Evolutionary conservation across 2,888 invertebrate genomes (phyloP), one percentile per base, ranked within the genome.

Genomic region (Andrena dorsata): DNA sequence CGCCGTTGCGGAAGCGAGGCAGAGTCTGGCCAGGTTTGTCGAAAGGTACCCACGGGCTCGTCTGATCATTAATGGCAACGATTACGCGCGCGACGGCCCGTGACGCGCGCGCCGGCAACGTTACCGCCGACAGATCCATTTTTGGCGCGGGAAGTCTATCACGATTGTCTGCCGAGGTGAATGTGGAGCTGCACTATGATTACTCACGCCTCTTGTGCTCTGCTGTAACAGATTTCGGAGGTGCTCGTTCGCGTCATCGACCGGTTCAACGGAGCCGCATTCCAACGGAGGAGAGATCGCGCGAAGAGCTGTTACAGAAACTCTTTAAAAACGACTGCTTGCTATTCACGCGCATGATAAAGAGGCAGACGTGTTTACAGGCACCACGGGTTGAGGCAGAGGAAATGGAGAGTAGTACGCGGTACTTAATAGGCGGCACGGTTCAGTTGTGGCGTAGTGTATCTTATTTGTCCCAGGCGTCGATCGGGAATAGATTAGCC

Each of bases 71-170:
- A n/a, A 41, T 41, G 5, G 41, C 49, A 1, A n/a, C n/a, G 26
- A 41, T 80, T 72, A 30, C 23, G 56, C 26, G 47, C 32, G 49
- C 10, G 26, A 20, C 2, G 65, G 66, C n/a, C 71, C 28, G n/a
- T 35, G 30, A 28, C 20, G 26, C 35, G 51, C 41, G n/a, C 41
- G 26, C 71, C 71, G 10, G n/a, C 4, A 26, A 10, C 32, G n/a
- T 53, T 41, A 26, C 4, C 30, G 8, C 16, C 28, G 30, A 6
- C 49, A 74, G 65, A 58, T 58, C 86, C 84, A 74, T 86, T 63
- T 86, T 86, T 86, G 81, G 84, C 61, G 84, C 60, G 86, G 75
- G 84, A 86, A 63, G 78, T 53, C 26, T 58, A 26, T 47, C 66
- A 28, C 32, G 74, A 69, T 70, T 73, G 64, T 60, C 26, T 32